A percentile compares a stretch with the other conserved stretches of the same genome.
Evolutionary conservation across 2,797 vertebrate species (phyloP).

Genomic region (Podarcis lilfordi): DNA sequence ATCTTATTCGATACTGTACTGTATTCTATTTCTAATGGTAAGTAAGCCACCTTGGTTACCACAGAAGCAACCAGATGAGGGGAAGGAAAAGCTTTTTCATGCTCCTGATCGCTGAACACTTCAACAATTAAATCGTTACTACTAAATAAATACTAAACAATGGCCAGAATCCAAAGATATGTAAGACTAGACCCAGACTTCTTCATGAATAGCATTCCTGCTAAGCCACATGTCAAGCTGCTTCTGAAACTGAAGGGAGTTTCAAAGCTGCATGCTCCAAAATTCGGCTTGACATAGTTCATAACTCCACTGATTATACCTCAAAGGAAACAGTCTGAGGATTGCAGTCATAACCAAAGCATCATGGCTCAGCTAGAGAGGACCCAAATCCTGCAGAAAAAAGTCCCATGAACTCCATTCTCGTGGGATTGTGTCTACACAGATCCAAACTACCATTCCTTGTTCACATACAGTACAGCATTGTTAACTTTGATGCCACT

Average conservation of each 20-base stretch:
- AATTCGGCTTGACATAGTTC: background rate
- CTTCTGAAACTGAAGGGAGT: background rate
- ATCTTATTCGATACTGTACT: background rate
- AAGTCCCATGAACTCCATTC: background rate
- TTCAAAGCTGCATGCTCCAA: background rate
- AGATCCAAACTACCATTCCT: background rate
- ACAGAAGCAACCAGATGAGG: background rate
- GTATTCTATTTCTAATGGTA: background rate
- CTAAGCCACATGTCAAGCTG: background rate
- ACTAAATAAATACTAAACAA: background rate
- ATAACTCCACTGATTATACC: background rate
- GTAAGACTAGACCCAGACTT: background rate
- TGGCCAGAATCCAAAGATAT: background rate
- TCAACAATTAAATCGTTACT: background rate
- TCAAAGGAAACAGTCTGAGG: background rate
- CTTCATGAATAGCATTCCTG: background rate
- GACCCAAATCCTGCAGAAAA: background rate
- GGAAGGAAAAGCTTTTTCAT: background rate
- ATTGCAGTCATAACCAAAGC: background rate
- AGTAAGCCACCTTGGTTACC: background rate
- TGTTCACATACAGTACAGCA: background rate
- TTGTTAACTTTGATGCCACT: slow-evolving; percentile 42
- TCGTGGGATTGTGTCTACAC: background rate
- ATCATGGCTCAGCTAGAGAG: background rate
- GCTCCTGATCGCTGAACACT: background rate